Evolutionary conservation across 2,797 vertebrate species (phyloP).

Genomic region (Pteronotus mesoamericanus): DNA sequence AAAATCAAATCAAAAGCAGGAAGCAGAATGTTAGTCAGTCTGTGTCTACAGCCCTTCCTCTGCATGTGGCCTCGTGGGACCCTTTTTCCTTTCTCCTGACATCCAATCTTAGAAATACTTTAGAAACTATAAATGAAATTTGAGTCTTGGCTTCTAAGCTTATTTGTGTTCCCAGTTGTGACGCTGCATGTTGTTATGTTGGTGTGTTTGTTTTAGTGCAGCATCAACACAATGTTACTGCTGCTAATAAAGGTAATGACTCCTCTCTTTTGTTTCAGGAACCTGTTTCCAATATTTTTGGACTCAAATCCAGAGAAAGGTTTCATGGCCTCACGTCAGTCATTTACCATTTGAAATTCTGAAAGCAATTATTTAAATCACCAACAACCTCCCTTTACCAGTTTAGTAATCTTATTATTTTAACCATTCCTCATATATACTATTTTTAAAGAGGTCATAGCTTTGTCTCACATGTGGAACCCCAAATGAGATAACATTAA

Average conservation of each 20-base stretch:
- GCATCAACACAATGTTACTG: not conserved
- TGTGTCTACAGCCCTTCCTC: conserved; percentile 44
- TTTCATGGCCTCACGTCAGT: not conserved
- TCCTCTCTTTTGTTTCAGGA: not conserved
- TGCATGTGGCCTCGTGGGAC: conserved; percentile 5
- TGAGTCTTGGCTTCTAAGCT: not conserved
- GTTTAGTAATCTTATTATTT: not conserved
- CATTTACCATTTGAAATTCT: not conserved
- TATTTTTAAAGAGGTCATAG: not conserved
- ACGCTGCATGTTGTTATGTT: not conserved
- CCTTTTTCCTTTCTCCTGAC: conserved; percentile 27
- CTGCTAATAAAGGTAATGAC: no score
- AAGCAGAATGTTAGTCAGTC: conserved; percentile 42
- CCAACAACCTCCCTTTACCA: not conserved
- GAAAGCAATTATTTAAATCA: not conserved
- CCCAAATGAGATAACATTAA: not conserved
- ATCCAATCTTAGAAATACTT: conserved; percentile 51
- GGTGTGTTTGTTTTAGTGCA: not conserved
- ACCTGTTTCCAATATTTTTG: not conserved
- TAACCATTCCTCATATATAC: not conserved
- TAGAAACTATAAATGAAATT: conserved; percentile 32
- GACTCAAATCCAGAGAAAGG: not conserved
- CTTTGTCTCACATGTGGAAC: not conserved
- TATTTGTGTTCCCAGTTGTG: not conserved
- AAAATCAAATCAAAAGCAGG: conserved; percentile 62